Percentiles rank a stretch among this genome's conserved stretches.
Evolutionary conservation across 1,140 invertebrate genomes (phyloP).

Genomic region (Leptinotarsa lineolata): DNA sequence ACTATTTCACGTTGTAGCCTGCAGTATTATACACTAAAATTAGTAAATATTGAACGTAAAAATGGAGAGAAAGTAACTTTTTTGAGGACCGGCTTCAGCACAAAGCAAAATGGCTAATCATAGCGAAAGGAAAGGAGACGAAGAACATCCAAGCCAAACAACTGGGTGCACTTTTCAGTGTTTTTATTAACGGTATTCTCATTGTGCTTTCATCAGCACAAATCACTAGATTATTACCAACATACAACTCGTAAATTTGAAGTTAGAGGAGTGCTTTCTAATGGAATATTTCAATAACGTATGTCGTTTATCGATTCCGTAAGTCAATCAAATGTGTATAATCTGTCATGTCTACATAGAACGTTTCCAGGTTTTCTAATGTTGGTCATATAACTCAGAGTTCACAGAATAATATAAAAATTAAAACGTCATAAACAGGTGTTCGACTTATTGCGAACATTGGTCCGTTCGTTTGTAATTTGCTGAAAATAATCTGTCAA

Average conservation of each 20-base stretch:
- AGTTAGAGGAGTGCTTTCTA: background rate
- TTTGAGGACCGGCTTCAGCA: conserved; percentile 26
- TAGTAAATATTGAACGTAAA: conserved; percentile 6
- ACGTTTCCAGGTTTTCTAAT: too few species aligned
- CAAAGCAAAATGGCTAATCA: conserved; percentile 32
- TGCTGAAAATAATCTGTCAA: too few species aligned
- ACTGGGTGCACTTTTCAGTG: background rate
- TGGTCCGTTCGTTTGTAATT: too few species aligned
- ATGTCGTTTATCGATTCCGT: background rate
- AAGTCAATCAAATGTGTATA: too few species aligned
- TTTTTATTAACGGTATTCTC: conserved; percentile 33
- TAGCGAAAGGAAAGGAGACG: conserved; percentile 12
- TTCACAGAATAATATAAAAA: too few species aligned
- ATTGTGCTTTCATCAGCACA: conserved; percentile 33
- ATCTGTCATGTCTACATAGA: too few species aligned
- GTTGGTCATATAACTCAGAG: too few species aligned
- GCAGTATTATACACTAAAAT: background rate
- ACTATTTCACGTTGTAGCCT: background rate
- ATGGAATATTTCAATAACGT: background rate
- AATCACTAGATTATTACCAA: conserved; percentile 16
- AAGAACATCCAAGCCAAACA: conserved; percentile 20
- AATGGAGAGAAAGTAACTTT: background rate
- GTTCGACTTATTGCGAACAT: too few species aligned
- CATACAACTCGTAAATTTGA: conserved; percentile 6
- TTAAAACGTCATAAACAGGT: too few species aligned